Percentiles rank a stretch among this genome's conserved stretches.
Evolutionary conservation across 2,888 invertebrate species (phyloP).

Genomic region (Chironomus riparius): DNA sequence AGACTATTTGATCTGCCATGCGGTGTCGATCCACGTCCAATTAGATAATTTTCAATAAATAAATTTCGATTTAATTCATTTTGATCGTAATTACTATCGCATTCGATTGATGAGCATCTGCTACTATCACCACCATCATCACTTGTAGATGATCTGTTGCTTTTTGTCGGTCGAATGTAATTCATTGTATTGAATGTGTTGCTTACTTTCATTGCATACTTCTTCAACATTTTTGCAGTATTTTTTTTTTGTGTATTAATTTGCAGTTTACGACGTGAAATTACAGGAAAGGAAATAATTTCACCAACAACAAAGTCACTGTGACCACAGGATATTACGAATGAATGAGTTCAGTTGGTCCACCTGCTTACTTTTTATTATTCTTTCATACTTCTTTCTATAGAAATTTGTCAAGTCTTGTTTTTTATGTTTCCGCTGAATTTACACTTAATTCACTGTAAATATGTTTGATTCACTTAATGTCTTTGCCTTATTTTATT

Average conservation of each 20-base stretch:
- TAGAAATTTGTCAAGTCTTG: not conserved
- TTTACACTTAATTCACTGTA: not conserved
- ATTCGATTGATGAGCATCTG: not conserved
- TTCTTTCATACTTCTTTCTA: not conserved
- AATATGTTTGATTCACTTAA: too few relatives aligned
- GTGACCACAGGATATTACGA: too few relatives aligned
- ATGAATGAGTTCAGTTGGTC: not conserved
- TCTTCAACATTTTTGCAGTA: constrained; percentile 36
- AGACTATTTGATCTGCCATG: not conserved
- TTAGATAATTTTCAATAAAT: constrained; percentile 26
- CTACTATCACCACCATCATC: not conserved
- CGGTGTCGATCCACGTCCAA: constrained; percentile 1
- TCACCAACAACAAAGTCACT: too few relatives aligned
- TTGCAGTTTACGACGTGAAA: not conserved
- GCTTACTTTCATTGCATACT: constrained; percentile 40
- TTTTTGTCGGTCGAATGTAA: constrained; percentile 28
- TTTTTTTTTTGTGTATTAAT: not conserved
- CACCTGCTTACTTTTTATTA: not conserved
- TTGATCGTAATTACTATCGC: constrained; percentile 1
- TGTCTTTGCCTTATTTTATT: too few relatives aligned
- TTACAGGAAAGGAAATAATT: too few relatives aligned
- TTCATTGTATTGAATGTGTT: constrained; percentile 34
- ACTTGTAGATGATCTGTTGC: not conserved
- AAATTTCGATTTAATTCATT: constrained; percentile 17
- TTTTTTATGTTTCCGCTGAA: not conserved